Conservation (phyloP, 2,113 vertebrate genomes). For the Oncorhynchus clarkii region DNA sequence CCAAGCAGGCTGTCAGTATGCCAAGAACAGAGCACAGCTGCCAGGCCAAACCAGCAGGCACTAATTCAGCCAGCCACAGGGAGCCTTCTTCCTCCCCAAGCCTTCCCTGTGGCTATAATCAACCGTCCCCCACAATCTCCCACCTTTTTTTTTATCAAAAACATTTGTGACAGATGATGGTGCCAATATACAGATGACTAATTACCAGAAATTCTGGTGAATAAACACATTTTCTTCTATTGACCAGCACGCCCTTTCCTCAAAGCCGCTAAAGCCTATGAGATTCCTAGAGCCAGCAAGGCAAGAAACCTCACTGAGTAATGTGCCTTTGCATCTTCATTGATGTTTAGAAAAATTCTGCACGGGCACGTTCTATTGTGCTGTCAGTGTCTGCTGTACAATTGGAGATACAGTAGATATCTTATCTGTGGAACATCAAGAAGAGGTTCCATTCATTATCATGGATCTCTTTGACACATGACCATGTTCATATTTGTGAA, state of each 20-base stretch:
- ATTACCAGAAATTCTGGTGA: constrained; percentile 43
- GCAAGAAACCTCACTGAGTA: constrained; percentile 5
- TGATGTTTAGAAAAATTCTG: neutral
- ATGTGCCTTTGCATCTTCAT: neutral
- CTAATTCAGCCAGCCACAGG: constrained; percentile 69
- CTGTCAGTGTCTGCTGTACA: too few relatives aligned
- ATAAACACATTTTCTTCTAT: constrained; percentile 46
- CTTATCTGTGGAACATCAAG: neutral
- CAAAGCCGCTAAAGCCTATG: constrained; percentile 32
- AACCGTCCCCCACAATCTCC: constrained; percentile 38
- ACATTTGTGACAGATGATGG: constrained; percentile 53
- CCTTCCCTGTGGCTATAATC: neutral
- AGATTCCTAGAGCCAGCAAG: constrained; percentile 20
- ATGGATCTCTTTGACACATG: constrained; percentile 30
- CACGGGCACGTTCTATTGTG: too few relatives aligned
- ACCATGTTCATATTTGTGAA: constrained; percentile 26
- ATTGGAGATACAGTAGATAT: neutral
- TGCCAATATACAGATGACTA: constrained; percentile 60
- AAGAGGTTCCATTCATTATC: constrained; percentile 6
- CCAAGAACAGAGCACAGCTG: constrained; percentile 66
- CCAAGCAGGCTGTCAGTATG: constrained; percentile 60
- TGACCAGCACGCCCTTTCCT: constrained; percentile 14
- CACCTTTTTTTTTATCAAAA: constrained; percentile 66
- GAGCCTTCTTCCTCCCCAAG: constrained; percentile 43
- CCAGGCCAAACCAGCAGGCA: constrained; percentile 65